Conservation (phyloP, 2,113 vertebrate species). For the Oriolus oriolus region DNA sequence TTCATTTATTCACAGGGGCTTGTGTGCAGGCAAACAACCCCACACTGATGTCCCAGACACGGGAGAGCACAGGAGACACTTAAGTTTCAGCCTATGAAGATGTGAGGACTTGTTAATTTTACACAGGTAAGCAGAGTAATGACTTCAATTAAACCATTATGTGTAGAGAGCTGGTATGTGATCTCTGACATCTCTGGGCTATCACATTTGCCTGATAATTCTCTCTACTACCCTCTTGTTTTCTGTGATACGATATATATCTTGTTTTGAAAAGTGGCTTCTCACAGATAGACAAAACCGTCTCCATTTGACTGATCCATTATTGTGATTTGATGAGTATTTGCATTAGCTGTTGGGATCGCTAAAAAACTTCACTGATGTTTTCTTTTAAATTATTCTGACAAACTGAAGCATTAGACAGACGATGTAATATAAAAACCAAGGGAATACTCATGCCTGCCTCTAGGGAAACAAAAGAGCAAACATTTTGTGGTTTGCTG, state of each 20-base stretch:
- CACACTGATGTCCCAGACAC: background rate
- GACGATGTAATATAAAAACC: background rate
- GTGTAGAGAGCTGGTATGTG: background rate
- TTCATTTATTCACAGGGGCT: background rate
- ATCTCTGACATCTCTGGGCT: background rate
- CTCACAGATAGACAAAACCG: background rate
- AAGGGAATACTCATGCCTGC: background rate
- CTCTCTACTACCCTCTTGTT: background rate
- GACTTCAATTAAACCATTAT: background rate
- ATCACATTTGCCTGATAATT: background rate
- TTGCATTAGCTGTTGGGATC: background rate
- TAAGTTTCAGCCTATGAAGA: background rate
- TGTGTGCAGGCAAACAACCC: background rate
- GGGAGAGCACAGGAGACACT: background rate
- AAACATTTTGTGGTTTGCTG: background rate
- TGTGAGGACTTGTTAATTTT: background rate
- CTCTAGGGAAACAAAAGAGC: background rate
- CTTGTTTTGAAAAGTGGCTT: conserved; percentile 1
- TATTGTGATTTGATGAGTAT: background rate
- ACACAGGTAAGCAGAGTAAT: background rate
- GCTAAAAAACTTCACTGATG: background rate
- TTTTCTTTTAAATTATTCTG: background rate
- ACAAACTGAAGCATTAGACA: background rate
- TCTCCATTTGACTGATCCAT: background rate
- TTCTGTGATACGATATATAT: background rate